A percentile compares a stretch with the other conserved stretches of the same genome.
phyloP scores from a whole-genome alignment of 1,140 invertebrate genomes.

The Artemia franciscana region DNA sequence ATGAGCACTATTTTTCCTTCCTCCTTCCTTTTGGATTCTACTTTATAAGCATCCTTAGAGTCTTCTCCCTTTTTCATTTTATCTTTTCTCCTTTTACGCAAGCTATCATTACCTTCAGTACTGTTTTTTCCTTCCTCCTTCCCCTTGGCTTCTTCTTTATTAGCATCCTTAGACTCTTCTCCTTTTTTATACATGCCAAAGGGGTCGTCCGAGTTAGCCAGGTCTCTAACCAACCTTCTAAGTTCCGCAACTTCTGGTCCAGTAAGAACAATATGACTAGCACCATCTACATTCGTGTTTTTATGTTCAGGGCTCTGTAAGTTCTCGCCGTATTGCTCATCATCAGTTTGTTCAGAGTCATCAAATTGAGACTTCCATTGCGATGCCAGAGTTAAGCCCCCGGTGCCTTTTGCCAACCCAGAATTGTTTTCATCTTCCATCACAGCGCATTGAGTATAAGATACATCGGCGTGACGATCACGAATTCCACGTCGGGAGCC shows the following conservation, averaged over 20 bases:
- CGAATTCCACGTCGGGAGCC: constrained; percentile 6
- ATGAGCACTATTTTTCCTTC: no score
- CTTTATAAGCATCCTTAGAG: no score
- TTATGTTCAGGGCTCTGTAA: constrained; percentile 42
- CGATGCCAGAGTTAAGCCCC: constrained; percentile 48
- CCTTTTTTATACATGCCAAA: background rate
- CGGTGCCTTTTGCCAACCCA: constrained; percentile 33
- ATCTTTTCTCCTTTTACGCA: no score
- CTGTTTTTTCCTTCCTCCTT: background rate
- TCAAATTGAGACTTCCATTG: constrained; percentile 87
- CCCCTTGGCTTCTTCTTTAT: background rate
- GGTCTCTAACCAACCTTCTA: background rate
- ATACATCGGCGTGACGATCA: constrained; percentile 25
- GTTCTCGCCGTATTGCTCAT: constrained; percentile 68
- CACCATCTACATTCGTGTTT: constrained; percentile 1
- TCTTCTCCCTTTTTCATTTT: no score
- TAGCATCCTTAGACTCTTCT: background rate
- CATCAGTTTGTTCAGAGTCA: constrained; percentile 64
- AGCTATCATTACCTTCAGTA: no score
- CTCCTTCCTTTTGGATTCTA: no score
- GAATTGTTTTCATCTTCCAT: constrained; percentile 83
- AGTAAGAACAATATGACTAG: background rate
- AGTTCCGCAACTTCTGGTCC: background rate
- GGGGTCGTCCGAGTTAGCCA: background rate
- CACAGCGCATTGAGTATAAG: constrained; percentile 66